Conservation (phyloP, 1,140 invertebrate species). For the Zaprionus ghesquierei region DNA sequence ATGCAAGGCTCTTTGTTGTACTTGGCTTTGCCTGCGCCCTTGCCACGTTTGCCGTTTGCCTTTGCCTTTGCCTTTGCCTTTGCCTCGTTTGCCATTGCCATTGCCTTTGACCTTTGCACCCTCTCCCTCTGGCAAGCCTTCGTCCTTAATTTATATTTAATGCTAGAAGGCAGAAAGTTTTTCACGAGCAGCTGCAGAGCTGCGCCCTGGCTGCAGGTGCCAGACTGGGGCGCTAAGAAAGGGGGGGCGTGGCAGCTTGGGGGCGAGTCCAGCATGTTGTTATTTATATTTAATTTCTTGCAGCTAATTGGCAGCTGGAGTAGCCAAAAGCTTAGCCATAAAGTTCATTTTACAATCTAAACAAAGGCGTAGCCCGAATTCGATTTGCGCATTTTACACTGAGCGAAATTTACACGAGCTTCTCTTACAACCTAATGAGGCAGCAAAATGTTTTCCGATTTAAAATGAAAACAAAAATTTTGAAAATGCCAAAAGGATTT, state of each 20-base stretch:
- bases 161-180: slow-evolving; percentile 38
- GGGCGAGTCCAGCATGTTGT: slow-evolving; percentile 43
- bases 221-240: no score
- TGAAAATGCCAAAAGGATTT: slow-evolving; percentile 14
- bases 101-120: slow-evolving; percentile 4
- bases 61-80: slow-evolving; percentile 46
- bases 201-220: slow-evolving; percentile 33
- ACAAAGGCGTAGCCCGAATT: not conserved
- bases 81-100: slow-evolving; percentile 47
- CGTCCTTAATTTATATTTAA: slow-evolving; percentile 74
- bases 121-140: not conserved
- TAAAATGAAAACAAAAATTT: slow-evolving; percentile 26
- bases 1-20: slow-evolving; percentile 69
- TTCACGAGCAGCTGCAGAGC: slow-evolving; percentile 20
- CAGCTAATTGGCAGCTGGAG: slow-evolving; percentile 22
- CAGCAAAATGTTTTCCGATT: not conserved
- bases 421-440: not conserved
- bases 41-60: slow-evolving; percentile 22
- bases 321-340: not conserved
- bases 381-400: not conserved
- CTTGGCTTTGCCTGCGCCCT: slow-evolving; percentile 43
- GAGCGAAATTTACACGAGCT: not conserved
- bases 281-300: slow-evolving; percentile 61
- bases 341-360: slow-evolving; percentile 1
- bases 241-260: not conserved